A percentile compares a stretch with the other conserved stretches of the same genome.
phyloP scores from a whole-genome alignment of 2,888 invertebrate species.

The Polyploca ridens region DNA sequence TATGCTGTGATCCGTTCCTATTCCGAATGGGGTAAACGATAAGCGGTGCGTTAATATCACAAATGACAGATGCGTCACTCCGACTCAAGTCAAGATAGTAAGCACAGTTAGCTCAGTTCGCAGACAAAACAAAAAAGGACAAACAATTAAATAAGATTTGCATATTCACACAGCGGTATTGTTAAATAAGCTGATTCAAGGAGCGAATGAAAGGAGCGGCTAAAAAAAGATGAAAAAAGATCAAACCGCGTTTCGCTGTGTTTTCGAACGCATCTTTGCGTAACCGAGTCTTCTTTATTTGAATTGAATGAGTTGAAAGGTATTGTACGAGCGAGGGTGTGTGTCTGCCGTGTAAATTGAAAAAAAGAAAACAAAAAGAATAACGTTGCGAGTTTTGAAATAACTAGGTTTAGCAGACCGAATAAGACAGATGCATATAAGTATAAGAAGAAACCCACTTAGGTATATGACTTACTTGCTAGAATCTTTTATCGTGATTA shows the following conservation, averaged over 20 bases:
- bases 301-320: conserved; percentile 59
- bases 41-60: conserved; percentile 72
- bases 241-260: conserved; percentile 41
- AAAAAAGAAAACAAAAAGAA: neutral
- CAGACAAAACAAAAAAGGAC: conserved; percentile 47
- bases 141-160: conserved; percentile 76
- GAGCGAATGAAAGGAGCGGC: conserved; percentile 58
- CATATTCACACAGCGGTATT: conserved; percentile 68
- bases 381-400: neutral
- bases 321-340: conserved; percentile 44
- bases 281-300: conserved; percentile 66
- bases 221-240: conserved; percentile 50
- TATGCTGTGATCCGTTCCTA: conserved; percentile 60
- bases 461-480: too few relatives aligned
- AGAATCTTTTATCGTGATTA: too few relatives aligned
- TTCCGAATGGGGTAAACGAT: conserved; percentile 64
- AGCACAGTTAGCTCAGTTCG: conserved; percentile 44
- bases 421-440: neutral
- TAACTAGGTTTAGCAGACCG: neutral
- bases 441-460: too few relatives aligned
- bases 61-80: conserved; percentile 81
- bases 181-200: conserved; percentile 58
- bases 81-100: conserved; percentile 38
- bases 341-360: conserved; percentile 11
- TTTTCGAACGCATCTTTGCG: conserved; percentile 76